These are phyloP conservation scores for Crenichthys baileyi DNA, from an alignment of 2,797 vertebrate species.

Conservation along the genomic window DNA sequence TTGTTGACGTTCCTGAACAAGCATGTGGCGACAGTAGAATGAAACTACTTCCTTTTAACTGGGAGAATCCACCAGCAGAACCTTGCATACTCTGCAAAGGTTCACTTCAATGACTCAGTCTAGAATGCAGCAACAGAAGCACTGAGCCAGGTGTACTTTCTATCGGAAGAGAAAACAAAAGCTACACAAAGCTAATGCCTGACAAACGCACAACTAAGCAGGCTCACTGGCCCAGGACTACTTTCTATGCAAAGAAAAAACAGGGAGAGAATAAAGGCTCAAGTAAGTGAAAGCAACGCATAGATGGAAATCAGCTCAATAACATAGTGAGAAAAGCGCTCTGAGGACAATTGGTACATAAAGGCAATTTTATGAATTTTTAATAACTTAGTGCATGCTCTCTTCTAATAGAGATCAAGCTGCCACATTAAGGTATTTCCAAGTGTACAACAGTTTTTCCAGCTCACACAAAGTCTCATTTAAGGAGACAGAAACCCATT, in stretches of 20 bases:
- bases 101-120: neutral
- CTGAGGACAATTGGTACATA: neutral
- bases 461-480: constrained; percentile 21
- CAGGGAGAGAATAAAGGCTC: neutral
- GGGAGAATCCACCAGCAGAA: neutral
- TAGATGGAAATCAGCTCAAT: neutral
- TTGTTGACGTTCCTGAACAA: too few relatives aligned
- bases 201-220: neutral
- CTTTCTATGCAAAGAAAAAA: neutral
- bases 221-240: neutral
- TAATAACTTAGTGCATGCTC: neutral
- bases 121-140: neutral
- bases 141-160: neutral
- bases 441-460: constrained; percentile 25
- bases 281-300: neutral
- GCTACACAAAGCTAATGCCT: neutral
- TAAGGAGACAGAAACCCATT: constrained; percentile 22
- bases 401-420: neutral
- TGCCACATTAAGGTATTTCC: constrained; percentile 14
- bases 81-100: neutral
- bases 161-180: neutral
- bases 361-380: neutral
- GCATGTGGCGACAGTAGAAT: too few relatives aligned
- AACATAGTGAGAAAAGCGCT: neutral
- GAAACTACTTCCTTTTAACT: too few relatives aligned